These are phyloP conservation scores for Rhinella marina DNA, from an alignment of 2,797 vertebrate genomes.

Conservation along the genomic window DNA sequence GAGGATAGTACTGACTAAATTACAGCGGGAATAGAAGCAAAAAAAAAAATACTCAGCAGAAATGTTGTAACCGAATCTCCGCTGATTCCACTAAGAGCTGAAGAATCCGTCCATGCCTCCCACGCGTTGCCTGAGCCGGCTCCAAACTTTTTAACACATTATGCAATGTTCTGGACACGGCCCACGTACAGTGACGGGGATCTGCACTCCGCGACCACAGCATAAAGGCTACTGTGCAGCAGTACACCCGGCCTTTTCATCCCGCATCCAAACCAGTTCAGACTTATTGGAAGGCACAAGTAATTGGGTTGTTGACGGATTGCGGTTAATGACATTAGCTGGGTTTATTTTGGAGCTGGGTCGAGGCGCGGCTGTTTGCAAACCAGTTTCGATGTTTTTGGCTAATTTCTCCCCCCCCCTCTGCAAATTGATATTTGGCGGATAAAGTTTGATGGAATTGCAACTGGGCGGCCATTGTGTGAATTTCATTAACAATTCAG, in stretches of 20 bases:
- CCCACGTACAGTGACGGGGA: background rate
- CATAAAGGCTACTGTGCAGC: slow-evolving; percentile 29
- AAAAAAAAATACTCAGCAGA: slow-evolving; percentile 34
- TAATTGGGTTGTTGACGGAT: slow-evolving; percentile 20
- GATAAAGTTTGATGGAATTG: background rate
- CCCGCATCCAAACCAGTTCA: background rate
- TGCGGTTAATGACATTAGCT: slow-evolving; percentile 1
- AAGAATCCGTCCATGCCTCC: slow-evolving; percentile 3
- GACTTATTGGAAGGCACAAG: background rate
- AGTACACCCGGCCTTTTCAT: slow-evolving; percentile 35
- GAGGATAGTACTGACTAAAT: slow-evolving; percentile 56
- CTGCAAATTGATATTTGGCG: background rate
- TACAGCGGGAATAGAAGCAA: slow-evolving; percentile 41
- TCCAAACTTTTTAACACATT: slow-evolving; percentile 16
- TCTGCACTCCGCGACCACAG: slow-evolving; percentile 10
- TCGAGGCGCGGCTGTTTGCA: slow-evolving; percentile 21
- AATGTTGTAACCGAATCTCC: slow-evolving; percentile 49
- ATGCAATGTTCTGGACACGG: slow-evolving; percentile 27
- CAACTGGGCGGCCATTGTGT: slow-evolving; percentile 25
- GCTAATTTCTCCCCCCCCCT: background rate
- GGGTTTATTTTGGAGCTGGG: slow-evolving; percentile 22
- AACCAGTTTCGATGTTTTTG: background rate
- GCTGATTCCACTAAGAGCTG: slow-evolving; percentile 23
- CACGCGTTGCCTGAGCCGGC: slow-evolving; percentile 20
- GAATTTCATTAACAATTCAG: background rate